Base-by-base conservation (phyloP, 2,113 vertebrate genomes). In the Nanorana parkeri region DNA sequence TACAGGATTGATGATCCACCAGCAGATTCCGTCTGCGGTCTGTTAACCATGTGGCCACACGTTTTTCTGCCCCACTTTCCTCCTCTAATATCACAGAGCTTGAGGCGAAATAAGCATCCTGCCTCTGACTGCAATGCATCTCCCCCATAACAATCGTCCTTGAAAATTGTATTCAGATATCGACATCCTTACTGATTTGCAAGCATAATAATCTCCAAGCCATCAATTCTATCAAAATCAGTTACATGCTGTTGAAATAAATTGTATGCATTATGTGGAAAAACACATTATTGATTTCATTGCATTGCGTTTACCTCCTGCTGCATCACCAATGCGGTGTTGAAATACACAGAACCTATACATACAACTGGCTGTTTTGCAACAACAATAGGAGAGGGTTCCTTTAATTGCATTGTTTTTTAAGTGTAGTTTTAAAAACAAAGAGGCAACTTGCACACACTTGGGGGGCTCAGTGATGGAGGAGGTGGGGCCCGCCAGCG, bases 171-270 rank as follows among this genome's bases (percentile, higher is more conserved):
- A 52, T 64, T 54, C 20, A 72, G 24, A 17, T 72, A 72, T 54
- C 28, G 68, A 72, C 51, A 54, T 26, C 24, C 23, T 5, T 1
- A 24, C 68, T 51, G 20, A 28, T 55, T 51, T 52, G 19, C 17
- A 72, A 51, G 52, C 16, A 24, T 72, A 72, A 55, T 72, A 72
- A 72, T 72, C 51, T 72, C 68, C 51, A 17, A 55, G 68, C 17
- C 17, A 51, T 72, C 51, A 55, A 51, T 55, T 47, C 68, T 28
- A 72, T 72, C 51, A 28, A 28, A 72, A 54, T 72, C 68, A 54
- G 55, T 72, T 55, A 72, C 47, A 55, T 28, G 23, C 51, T 52
- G 47, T 21, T 28, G 23, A 24, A 17, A 71, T 71, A 23, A 10
- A 71, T 54, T 26, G 47, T 2, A 71, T 54, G 21, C 68, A 55